phyloP scores from a whole-genome alignment of 2,797 vertebrate genomes.

The Megaceryle alcyon region DNA sequence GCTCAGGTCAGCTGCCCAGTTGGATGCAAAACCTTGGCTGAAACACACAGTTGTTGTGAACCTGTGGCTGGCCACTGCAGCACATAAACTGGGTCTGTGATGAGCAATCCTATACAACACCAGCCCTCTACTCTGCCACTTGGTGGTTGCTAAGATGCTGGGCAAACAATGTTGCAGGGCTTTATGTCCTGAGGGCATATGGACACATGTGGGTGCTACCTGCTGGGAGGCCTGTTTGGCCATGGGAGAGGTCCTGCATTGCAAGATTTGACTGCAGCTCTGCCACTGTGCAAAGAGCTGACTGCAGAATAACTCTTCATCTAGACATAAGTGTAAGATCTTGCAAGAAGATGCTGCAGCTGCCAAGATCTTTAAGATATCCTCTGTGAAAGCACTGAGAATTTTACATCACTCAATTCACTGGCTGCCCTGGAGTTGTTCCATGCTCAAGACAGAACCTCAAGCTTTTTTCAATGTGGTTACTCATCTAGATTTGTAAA shows the following conservation, averaged over 20 bases:
- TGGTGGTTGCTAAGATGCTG: neutral
- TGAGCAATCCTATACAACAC: neutral
- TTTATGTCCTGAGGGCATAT: neutral
- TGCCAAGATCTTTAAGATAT: neutral
- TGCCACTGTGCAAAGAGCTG: neutral
- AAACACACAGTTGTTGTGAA: accelerated
- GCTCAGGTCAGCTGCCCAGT: neutral
- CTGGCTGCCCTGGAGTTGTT: neutral
- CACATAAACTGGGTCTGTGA: neutral
- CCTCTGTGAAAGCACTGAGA: neutral
- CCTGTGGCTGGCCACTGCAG: neutral
- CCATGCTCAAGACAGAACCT: neutral
- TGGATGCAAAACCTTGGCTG: neutral
- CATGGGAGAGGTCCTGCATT: neutral
- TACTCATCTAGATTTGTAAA: neutral
- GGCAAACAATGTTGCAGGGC: accelerated
- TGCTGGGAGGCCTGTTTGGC: neutral
- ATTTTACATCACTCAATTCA: neutral
- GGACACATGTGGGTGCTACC: accelerated
- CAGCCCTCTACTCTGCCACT: neutral
- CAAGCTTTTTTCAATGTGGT: neutral
- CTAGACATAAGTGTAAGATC: neutral
- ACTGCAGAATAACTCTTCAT: neutral
- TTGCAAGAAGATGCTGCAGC: neutral
- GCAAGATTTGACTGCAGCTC: neutral